Evolutionary conservation across 2,797 vertebrate species (phyloP), one percentile per base, ranked within the genome.

Genomic region (Hippoglossus hippoglossus): DNA sequence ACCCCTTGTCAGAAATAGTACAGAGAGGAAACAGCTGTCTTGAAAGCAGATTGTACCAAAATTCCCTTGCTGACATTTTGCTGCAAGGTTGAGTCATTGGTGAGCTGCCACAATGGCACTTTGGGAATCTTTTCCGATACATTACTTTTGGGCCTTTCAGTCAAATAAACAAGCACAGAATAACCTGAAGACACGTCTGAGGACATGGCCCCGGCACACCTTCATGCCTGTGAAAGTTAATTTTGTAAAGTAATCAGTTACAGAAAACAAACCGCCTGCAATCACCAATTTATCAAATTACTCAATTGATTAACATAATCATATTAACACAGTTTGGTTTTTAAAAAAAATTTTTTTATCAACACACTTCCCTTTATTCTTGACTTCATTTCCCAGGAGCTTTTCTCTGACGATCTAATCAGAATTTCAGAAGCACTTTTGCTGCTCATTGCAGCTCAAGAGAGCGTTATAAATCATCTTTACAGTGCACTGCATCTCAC

Each of bases 11-110:
- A 73, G 25, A 78, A 50, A 34, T 56, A 66, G 58, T 44, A 22
- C 68, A 82, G 47, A 81, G 39, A 66, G 51, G 34, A 72, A 80
- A 79, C 64, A 80, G 71, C 73, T 87, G 77, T 81, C 75, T 83
- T 80, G 67, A 67, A 77, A 83, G 69, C 71, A 52, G 66, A 79
- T 59, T 69, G 75, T 70, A 54, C 8, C 2, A 70, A 63, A 82
- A 71, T 73, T 77, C 66, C 70, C 71, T 81, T 10, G 75, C 28
- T 61, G 63, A 87, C 76, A 77, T 63, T 79, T 70, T 77, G 80
- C 63, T 62, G 61, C 81, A 75, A 67, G 71, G 63, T 70, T 73
- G 76, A 83, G 69, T 86, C 72, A 80, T 63, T 85, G 66, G 54
- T 81, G 54, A 80, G 65, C 66, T 74, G 82, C 77, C 79, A 80